Conservation (phyloP, 1,140 invertebrate genomes). For the Nephila pilipes region DNA sequence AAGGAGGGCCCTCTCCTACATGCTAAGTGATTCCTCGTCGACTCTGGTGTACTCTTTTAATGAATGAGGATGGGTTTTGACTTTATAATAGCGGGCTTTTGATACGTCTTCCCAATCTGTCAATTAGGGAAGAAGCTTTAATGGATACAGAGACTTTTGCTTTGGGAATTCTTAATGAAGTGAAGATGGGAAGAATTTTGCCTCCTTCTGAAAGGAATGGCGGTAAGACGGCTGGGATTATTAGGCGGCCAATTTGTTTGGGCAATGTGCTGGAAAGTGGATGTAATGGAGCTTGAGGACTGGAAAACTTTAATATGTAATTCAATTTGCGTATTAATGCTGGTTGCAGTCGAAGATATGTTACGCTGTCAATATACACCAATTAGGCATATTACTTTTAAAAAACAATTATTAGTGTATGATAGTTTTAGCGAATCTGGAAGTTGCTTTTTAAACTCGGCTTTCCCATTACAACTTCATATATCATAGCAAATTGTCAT, state of each 20-base stretch:
- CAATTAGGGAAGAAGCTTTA: slow-evolving; percentile 68
- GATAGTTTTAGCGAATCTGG: no score
- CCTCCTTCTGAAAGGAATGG: background rate
- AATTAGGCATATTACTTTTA: background rate
- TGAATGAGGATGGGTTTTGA: slow-evolving; percentile 65
- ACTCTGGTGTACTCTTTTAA: slow-evolving; percentile 63
- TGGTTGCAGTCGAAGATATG: background rate
- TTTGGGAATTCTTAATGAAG: slow-evolving; percentile 72
- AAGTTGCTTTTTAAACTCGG: background rate
- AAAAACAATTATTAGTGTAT: background rate
- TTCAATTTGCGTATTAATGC: slow-evolving; percentile 33
- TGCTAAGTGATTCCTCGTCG: slow-evolving; percentile 61
- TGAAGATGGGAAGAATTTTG: slow-evolving; percentile 54
- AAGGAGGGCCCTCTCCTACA: slow-evolving; percentile 33
- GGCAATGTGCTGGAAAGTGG: slow-evolving; percentile 6
- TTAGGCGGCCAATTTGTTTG: slow-evolving; percentile 45
- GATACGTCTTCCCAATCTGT: slow-evolving; percentile 64
- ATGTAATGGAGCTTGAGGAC: slow-evolving; percentile 48
- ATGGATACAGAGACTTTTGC: slow-evolving; percentile 73
- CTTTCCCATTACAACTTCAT: background rate
- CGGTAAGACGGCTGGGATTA: background rate
- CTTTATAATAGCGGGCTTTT: slow-evolving; percentile 61
- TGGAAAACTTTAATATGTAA: slow-evolving; percentile 61
- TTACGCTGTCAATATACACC: slow-evolving; percentile 24
- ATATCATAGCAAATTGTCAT: no score